Evolutionary conservation across 2,888 invertebrate genomes (phyloP).

Genomic region (Chirona hameri): DNA sequence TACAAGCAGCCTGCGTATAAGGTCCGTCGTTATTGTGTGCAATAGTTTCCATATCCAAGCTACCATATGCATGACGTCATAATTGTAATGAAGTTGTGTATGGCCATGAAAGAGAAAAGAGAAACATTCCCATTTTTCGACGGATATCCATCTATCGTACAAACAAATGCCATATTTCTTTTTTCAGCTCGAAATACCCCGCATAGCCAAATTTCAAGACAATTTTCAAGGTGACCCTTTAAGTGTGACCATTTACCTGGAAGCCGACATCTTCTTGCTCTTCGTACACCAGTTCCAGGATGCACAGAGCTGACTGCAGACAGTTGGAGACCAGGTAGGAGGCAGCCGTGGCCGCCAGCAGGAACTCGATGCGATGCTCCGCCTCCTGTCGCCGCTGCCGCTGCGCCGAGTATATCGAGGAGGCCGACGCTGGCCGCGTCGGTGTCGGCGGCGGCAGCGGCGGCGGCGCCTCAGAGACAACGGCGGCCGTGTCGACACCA

Average conservation of each 20-base stretch:
- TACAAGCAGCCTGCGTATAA: no score
- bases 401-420: not conserved
- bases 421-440: not conserved
- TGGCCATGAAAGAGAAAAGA: no score
- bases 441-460: not conserved
- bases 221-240: no score
- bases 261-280: not conserved
- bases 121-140: no score
- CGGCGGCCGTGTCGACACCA: not conserved
- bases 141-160: no score
- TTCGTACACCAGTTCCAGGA: not conserved
- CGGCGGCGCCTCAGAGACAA: not conserved
- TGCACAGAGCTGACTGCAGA: not conserved
- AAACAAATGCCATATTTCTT: no score
- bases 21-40: no score
- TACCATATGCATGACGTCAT: no score
- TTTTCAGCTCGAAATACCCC: no score
- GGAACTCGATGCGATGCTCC: not conserved
- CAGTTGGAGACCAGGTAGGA: not conserved
- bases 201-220: no score
- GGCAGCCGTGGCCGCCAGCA: slow-evolving; percentile 1
- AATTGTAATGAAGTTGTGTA: no score
- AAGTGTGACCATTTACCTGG: not conserved
- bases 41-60: no score
- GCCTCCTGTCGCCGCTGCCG: not conserved